Base-by-base conservation (phyloP, 2,113 vertebrate species). In the Nothobranchius furzeri region DNA sequence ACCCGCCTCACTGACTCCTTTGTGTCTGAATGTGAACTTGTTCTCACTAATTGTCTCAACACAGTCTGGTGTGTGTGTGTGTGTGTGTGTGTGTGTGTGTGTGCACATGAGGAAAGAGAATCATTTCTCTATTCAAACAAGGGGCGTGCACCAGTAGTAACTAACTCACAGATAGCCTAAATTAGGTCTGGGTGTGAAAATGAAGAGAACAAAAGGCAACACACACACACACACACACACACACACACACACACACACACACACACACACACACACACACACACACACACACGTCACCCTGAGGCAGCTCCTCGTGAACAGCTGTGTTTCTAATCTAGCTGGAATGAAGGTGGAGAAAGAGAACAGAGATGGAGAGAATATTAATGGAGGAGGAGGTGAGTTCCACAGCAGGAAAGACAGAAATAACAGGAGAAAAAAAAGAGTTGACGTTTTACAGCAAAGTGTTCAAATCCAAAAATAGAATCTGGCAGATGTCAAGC, bases 21-120 rank as follows among this genome's bases (percentile, higher is more conserved):
- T 76, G 76, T 69, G 71, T 64, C 60, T 73, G 45, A 82, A 75
- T 74, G 78, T 66, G 54, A 72, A 76, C 61, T 46, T 84, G 78
- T 79, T 70, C 64, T 68, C 77, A 84, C 83, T 78, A 83, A 84
- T 68, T 79, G 73, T 66, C 63, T 72, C 66, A 48, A 68, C 83
- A 76, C 59, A 2, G 42, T 45, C 43, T 45, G 43, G 11, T 25
- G 50, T 30, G 30, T 30, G 30, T 30, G 30, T 30, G 30, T 30
- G 30, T 30, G 30, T 30, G 30, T 30, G 30, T 30, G 30, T 30
- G 30, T 30, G 30, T 30, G 30, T 30, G 30, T 30, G 30, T 30
- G 30, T 30, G 30, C 2, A 1, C 20, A 20, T 20, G 20, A 20
- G 20, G 20, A 20, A 20, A 20, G 20, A 20, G 20, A 20, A 20